Base-by-base conservation (phyloP, 2,888 invertebrate species). In the Eupithecia centaureata region DNA sequence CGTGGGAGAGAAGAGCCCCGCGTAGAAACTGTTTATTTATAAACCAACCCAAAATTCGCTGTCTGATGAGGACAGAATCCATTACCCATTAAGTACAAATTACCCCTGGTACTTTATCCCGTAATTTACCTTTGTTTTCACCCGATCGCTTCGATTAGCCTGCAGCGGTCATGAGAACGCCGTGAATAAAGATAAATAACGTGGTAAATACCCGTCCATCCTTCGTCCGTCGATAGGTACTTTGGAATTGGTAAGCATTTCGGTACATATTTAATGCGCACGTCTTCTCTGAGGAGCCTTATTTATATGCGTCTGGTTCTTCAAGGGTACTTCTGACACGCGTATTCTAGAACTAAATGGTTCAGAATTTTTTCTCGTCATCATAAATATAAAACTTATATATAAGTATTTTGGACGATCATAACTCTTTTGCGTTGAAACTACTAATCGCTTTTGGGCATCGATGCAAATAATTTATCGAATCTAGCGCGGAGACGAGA, bases 191-290 rank as follows among this genome's bases (percentile, higher is more conserved):
- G 54, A 56, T 56, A 30, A 30, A 30, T 56, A 56, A 56, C 27
- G 15, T 15, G 28, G 15, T 54, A 28, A 28, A 54, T 54, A 27
- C 25, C 2, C 28, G 54, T 27, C 61, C 15, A 33, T 61, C 32
- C 18, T 30, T 32, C 52, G 22, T 61, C 51, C 51, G 51, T 33
- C 61, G 25, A 61, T 51, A 61, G 61, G 32, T 61, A 51, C 52
- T 59, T 59, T 62, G 32, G 57, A 32, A 57, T 57, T 1, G 62
- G 63, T 63, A 63, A 67, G 58, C 58, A 51, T 52, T 58, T 32
- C 2, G 4, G 12, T 67, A 32, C 51, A 66, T 67, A 30, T 59
- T 59, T 63, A 32, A 67, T 63, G 42, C n/a, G 30, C 38, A 54
- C 58, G 61, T 61, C 18, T 32, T n/a, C 25, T 57, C 30, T 18